phyloP scores from a whole-genome alignment of 2,888 invertebrate genomes.

The Entomobrya proxima region DNA sequence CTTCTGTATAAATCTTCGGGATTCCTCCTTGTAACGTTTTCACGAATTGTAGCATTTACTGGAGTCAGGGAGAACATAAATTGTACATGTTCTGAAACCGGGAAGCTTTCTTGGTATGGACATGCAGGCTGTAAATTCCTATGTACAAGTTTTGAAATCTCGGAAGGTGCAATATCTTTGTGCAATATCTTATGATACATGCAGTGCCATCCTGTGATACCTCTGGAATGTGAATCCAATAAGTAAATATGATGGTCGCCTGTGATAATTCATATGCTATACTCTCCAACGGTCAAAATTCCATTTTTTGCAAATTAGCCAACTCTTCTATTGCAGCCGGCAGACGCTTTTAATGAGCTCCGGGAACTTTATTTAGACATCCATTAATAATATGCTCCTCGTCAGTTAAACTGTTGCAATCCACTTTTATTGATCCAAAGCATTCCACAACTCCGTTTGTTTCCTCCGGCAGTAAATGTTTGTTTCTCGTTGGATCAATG shows the following conservation, averaged over 20 bases:
- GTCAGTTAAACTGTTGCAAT: background rate
- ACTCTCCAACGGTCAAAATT: background rate
- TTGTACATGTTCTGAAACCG: background rate
- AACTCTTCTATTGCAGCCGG: background rate
- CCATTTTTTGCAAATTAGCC: background rate
- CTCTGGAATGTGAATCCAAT: conserved; percentile 54
- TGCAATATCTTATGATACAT: background rate
- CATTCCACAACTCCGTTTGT: background rate
- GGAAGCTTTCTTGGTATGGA: background rate
- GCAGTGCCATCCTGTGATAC: background rate
- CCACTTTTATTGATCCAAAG: background rate
- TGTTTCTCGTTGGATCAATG: background rate
- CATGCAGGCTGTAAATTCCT: background rate
- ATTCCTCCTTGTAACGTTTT: too few species aligned
- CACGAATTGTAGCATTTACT: too few species aligned
- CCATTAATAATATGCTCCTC: background rate
- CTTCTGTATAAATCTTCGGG: too few species aligned
- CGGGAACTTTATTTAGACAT: background rate
- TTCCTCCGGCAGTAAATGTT: background rate
- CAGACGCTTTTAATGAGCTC: background rate
- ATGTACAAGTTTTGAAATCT: background rate
- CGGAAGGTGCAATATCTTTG: background rate
- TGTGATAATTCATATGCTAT: conserved; percentile 22
- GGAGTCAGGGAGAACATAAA: too few species aligned
- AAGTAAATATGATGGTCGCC: background rate